Percentiles rank a stretch among this genome's conserved stretches.
Conservation (phyloP, 2,888 invertebrate species). For the Argyra leucocephala region DNA sequence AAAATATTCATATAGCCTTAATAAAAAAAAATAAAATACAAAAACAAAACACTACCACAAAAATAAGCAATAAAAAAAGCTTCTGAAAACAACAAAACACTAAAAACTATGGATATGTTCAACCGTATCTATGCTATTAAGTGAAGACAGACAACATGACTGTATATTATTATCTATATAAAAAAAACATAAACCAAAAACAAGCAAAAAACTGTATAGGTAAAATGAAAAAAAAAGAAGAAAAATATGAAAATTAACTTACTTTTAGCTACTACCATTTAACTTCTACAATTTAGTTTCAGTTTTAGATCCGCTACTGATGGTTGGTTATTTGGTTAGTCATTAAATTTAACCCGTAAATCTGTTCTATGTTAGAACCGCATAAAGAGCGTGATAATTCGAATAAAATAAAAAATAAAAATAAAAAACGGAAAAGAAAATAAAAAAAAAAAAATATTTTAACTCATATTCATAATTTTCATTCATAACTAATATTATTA, state of each 20-base stretch:
- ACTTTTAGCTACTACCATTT: too few species aligned
- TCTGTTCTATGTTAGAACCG: not conserved
- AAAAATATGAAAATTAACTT: too few species aligned
- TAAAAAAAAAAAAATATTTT: too few species aligned
- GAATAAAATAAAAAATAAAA: not conserved
- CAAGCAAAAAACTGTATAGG: too few species aligned
- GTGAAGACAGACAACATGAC: not conserved
- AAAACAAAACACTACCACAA: too few species aligned
- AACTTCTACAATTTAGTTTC: not conserved
- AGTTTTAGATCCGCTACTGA: not conserved
- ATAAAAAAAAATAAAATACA: too few species aligned
- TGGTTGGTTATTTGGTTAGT: not conserved
- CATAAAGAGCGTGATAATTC: not conserved
- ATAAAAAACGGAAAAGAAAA: not conserved
- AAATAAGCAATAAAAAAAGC: too few species aligned
- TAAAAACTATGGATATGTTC: not conserved
- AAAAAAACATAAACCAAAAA: not conserved
- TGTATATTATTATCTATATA: not conserved
- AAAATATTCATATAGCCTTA: too few species aligned
- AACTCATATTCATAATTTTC: too few species aligned
- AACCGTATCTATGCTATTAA: not conserved
- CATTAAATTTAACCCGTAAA: not conserved
- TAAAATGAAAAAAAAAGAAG: too few species aligned
- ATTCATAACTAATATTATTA: too few species aligned
- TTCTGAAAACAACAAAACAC: too few species aligned